Conservation (phyloP, 2,797 vertebrate species). For the Neoniphon sammara region DNA sequence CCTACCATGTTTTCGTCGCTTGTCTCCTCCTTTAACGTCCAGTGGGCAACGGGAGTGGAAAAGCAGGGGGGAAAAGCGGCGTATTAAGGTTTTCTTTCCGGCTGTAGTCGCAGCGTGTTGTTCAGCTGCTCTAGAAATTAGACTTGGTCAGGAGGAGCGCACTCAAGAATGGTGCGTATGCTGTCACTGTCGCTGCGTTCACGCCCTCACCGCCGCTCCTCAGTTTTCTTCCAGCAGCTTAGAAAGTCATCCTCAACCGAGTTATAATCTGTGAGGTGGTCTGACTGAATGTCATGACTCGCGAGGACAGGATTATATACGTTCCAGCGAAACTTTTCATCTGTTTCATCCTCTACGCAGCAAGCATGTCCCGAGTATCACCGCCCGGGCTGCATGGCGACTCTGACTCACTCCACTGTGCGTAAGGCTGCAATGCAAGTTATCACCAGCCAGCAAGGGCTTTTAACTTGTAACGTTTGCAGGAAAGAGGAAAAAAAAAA, state of each 20-base stretch:
- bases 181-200: too few species aligned
- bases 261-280: slow-evolving; percentile 54
- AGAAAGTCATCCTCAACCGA: slow-evolving; percentile 32
- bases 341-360: slow-evolving; percentile 58
- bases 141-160: not conserved
- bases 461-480: slow-evolving; percentile 26
- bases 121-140: slow-evolving; percentile 1
- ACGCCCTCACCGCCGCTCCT: slow-evolving; percentile 2
- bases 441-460: slow-evolving; percentile 16
- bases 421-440: slow-evolving; percentile 42
- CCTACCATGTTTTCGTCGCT: slow-evolving; percentile 35
- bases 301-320: slow-evolving; percentile 67
- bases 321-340: slow-evolving; percentile 66
- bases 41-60: slow-evolving; percentile 36
- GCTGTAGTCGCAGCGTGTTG: slow-evolving; percentile 27
- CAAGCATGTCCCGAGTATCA: slow-evolving; percentile 44
- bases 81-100: not conserved
- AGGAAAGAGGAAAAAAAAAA: slow-evolving; percentile 5
- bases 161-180: not conserved
- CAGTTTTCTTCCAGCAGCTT: slow-evolving; percentile 6
- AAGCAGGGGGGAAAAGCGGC: slow-evolving; percentile 1
- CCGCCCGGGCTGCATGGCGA: slow-evolving; percentile 38
- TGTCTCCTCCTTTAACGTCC: slow-evolving; percentile 45
- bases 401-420: slow-evolving; percentile 46
- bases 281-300: slow-evolving; percentile 48